Evolutionary conservation across 2,888 invertebrate species (phyloP), one percentile per base, ranked within the genome.

Genomic region (Bombylius discolor): DNA sequence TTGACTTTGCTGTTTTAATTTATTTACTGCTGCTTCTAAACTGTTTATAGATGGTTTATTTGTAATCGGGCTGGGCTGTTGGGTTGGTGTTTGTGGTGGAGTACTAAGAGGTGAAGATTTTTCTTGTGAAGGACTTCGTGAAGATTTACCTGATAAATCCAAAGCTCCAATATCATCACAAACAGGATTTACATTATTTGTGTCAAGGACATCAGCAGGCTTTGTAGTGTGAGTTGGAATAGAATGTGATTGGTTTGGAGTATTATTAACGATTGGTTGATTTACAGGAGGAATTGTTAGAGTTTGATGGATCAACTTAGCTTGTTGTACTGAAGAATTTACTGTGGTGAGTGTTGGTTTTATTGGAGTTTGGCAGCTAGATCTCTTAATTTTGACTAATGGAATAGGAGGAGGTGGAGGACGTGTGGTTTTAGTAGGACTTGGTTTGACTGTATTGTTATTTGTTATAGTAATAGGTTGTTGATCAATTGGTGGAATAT

Each of bases 361-460:
- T 31, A 59, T 33, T 12, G 57, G 49, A 9, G 51, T 42, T 11
- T 42, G 39, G 11, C 55, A 8, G 66, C 12, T 39, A 53, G 58
- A 46, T 61, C 76, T 76, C 63, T 77, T 77, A 13, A 75, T 75
- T 59, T 76, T 71, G 42, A 77, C 76, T 61, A 79, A 61, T 1
- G 79, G 77, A 46, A 78, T 77, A 4, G 79, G 79, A 8, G 79
- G 76, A 32, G 79, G 79, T 57, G 77, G 76, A 5, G 79, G 76
- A 55, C 78, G 65, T 8, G 64, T 62, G 7, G 63, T 62, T 63
- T 76, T 76, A 7, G 66, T 64, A 48, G 64, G 56, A 31, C 59
- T 67, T 9, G 59, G 59, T 50, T 63, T 64, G 5, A 54, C 55
- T 11, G 62, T 52, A 32, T 58, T 59, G 33, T 59, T 59, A 42